These are phyloP conservation scores for Porites rus DNA, from an alignment of 92 coral and sea anemone species.

Conservation along the genomic window DNA sequence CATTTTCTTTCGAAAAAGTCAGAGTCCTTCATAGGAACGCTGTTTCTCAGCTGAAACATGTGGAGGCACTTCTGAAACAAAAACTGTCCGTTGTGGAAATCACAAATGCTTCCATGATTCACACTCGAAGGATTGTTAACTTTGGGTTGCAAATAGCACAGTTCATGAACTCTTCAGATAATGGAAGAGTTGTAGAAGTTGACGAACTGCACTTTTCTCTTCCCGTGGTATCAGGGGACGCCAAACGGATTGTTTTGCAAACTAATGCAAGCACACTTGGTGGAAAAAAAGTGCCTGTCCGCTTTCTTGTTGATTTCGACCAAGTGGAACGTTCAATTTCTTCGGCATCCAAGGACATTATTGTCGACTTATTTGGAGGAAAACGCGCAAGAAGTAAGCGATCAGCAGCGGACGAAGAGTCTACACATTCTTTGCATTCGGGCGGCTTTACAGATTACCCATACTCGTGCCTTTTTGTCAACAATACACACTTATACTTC, in stretches of 20 bases:
- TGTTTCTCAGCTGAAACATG: neutral
- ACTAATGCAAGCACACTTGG: neutral
- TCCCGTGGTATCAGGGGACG: neutral
- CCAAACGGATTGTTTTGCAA: neutral
- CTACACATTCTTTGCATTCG: neutral
- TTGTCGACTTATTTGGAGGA: neutral
- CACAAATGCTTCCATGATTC: slow-evolving; percentile 22
- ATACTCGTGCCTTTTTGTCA: slow-evolving; percentile 15
- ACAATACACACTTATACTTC: neutral
- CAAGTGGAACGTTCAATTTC: slow-evolving; percentile 13
- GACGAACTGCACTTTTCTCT: neutral
- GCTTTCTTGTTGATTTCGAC: slow-evolving; percentile 21
- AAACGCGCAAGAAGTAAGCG: neutral
- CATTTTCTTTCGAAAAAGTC: slow-evolving; percentile 15
- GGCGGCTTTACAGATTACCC: slow-evolving; percentile 14
- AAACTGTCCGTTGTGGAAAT: slow-evolving; percentile 11
- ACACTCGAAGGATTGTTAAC: neutral
- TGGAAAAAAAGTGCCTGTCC: neutral
- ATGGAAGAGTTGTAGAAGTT: slow-evolving; percentile 4
- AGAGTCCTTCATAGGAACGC: slow-evolving; percentile 11
- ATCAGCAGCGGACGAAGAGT: neutral
- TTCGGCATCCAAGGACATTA: slow-evolving; percentile 13
- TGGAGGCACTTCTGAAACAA: neutral
- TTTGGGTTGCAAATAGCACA: slow-evolving; percentile 17
- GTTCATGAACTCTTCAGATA: neutral